Conservation (phyloP, 2,113 vertebrate species). For the Turdus rufiventris region DNA sequence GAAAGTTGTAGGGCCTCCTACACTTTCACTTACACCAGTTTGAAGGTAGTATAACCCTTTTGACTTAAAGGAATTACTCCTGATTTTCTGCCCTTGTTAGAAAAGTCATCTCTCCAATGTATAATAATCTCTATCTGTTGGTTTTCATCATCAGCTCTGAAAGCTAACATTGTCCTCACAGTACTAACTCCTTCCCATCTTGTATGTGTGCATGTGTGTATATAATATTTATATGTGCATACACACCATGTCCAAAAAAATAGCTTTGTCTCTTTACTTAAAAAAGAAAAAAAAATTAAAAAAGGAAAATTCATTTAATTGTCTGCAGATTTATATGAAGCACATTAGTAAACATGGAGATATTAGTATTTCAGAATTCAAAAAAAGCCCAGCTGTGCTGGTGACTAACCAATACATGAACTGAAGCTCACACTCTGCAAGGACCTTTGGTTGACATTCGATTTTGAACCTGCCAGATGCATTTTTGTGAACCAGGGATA, state of each 20-base stretch:
- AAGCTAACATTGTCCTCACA: slow-evolving; percentile 65
- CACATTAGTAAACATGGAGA: slow-evolving; percentile 71
- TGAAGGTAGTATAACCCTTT: background rate
- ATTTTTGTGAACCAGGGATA: slow-evolving; percentile 80
- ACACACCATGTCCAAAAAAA: slow-evolving; percentile 52
- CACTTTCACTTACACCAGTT: background rate
- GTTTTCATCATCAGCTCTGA: slow-evolving; percentile 67
- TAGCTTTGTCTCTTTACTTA: slow-evolving; percentile 56
- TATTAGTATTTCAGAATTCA: slow-evolving; percentile 72
- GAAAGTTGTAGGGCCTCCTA: slow-evolving; percentile 27
- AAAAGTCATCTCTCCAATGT: slow-evolving; percentile 11
- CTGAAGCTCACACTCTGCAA: slow-evolving; percentile 75
- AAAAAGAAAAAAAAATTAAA: slow-evolving; percentile 28
- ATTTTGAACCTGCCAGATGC: slow-evolving; percentile 84
- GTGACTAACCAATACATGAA: slow-evolving; percentile 77
- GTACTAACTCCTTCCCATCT: slow-evolving; percentile 58
- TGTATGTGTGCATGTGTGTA: slow-evolving; percentile 65
- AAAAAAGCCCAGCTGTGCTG: slow-evolving; percentile 68
- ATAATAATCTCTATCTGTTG: slow-evolving; percentile 51
- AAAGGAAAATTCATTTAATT: slow-evolving; percentile 56
- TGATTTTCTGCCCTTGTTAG: slow-evolving; percentile 35
- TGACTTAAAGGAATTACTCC: slow-evolving; percentile 24
- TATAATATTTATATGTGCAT: slow-evolving; percentile 69
- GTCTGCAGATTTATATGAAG: slow-evolving; percentile 66
- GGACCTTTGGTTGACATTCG: slow-evolving; percentile 84